Evolutionary conservation across 2,888 invertebrate genomes (phyloP), one percentile per base, ranked within the genome.

Genomic region (Shargacucullia verbasci): DNA sequence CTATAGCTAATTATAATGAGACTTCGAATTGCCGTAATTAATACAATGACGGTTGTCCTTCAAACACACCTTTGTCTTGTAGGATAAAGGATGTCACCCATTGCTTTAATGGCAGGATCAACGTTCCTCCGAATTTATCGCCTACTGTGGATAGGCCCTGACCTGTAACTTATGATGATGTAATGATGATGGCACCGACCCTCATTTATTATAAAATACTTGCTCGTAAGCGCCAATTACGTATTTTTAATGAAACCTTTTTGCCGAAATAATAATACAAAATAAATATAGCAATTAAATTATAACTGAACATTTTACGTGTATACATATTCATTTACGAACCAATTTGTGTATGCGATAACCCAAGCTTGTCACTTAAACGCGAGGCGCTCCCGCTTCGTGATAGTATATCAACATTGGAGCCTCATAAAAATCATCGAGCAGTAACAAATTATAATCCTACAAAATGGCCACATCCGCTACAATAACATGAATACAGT

Each of bases 31-130:
- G 50, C 49, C 45, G 39, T 37, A 53, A 70, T 70, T 58, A 59
- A 59, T 56, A 70, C 71, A 73, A 67, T 62, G 66, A 59, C 52
- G 59, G 55, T 49, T 62, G 46, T 56, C 68, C 58, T 68, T 74
- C 59, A 64, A 70, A 61, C 46, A 61, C 53, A 71, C 58, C 73
- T 71, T 73, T 73, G 72, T 73, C 59, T 71, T 54, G n/a, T 7
- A 37, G 46, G 68, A 73, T 73, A 70, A 73, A 74, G 53, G 71
- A 63, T 62, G 56, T 59, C 59, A 59, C 56, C 68, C 71, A 60
- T 73, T 70, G 65, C 56, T 63, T 56, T 65, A 62, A 72, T 66
- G 53, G 55, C 49, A 39, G 53, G 57, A 59, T 71, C 57, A 58
- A 34, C 35, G 49, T 50, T 55, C 66, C 56, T 55, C 59, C 44